These are phyloP conservation scores for Anisognathus igniventris DNA, from an alignment of 2,797 vertebrate genomes.

Conservation along the genomic window DNA sequence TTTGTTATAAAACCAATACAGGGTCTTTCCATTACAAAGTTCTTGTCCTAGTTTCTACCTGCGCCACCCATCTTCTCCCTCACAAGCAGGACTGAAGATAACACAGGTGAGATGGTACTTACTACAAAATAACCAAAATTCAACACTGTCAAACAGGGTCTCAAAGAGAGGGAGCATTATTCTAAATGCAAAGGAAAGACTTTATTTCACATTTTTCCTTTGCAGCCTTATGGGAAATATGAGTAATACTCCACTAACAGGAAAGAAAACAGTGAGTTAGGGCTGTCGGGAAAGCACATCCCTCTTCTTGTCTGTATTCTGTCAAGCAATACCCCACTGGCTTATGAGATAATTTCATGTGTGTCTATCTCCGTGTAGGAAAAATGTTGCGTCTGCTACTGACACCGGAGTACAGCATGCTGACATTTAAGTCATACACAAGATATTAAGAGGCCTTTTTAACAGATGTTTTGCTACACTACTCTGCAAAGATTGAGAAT, in stretches of 20 bases:
- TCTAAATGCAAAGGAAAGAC: background rate
- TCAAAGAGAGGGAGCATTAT: background rate
- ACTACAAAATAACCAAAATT: background rate
- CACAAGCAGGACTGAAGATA: background rate
- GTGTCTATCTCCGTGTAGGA: background rate
- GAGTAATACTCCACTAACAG: background rate
- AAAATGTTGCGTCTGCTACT: background rate
- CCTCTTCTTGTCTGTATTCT: background rate
- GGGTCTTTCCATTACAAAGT: background rate
- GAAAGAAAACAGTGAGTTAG: background rate
- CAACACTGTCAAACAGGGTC: background rate
- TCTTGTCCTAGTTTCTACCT: background rate
- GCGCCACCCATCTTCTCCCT: background rate
- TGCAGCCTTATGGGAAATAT: background rate
- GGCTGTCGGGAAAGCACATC: background rate
- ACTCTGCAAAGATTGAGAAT: background rate
- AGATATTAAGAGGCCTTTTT: background rate
- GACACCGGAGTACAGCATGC: background rate
- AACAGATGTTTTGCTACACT: background rate
- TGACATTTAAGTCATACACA: background rate
- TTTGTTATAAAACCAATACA: background rate
- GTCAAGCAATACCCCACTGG: background rate
- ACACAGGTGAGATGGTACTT: accelerated
- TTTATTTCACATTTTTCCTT: background rate
- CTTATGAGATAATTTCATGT: background rate